phyloP scores from a whole-genome alignment of 2,888 invertebrate genomes.

The Entomobrya multifasciata region DNA sequence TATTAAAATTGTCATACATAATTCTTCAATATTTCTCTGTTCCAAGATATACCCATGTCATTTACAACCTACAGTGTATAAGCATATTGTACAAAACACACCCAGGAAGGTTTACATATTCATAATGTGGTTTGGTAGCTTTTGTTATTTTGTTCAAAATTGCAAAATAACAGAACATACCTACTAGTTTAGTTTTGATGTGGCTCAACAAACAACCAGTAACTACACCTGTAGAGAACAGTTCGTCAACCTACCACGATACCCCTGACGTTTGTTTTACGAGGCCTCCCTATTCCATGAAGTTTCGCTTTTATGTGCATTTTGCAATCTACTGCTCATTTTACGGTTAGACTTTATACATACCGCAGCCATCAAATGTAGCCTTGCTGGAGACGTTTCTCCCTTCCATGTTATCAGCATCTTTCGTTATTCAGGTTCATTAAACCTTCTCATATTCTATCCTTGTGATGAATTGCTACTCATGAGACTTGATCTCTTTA shows the following conservation, averaged over 20 bases:
- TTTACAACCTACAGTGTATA: too few relatives aligned
- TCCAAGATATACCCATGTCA: too few relatives aligned
- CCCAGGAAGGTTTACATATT: background rate
- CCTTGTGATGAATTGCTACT: too few relatives aligned
- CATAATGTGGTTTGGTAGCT: conserved; percentile 11
- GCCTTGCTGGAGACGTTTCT: background rate
- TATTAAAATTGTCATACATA: background rate
- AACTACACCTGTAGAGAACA: too few relatives aligned
- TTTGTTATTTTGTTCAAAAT: background rate
- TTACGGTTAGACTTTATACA: background rate
- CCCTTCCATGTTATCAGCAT: background rate
- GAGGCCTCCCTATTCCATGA: background rate
- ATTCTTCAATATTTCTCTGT: background rate
- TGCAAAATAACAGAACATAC: too few relatives aligned
- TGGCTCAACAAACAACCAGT: too few relatives aligned
- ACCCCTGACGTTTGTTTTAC: background rate
- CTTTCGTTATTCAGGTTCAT: too few relatives aligned
- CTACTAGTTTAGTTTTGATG: too few relatives aligned
- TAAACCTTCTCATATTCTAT: too few relatives aligned
- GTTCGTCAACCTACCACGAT: background rate
- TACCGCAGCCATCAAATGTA: background rate
- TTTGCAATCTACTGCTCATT: too few relatives aligned
- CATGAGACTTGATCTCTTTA: too few relatives aligned
- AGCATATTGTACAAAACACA: background rate
- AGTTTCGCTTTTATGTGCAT: background rate